Evolutionary conservation across 2,797 vertebrate species (phyloP).

Genomic region (Phaenicophaeus curvirostris): DNA sequence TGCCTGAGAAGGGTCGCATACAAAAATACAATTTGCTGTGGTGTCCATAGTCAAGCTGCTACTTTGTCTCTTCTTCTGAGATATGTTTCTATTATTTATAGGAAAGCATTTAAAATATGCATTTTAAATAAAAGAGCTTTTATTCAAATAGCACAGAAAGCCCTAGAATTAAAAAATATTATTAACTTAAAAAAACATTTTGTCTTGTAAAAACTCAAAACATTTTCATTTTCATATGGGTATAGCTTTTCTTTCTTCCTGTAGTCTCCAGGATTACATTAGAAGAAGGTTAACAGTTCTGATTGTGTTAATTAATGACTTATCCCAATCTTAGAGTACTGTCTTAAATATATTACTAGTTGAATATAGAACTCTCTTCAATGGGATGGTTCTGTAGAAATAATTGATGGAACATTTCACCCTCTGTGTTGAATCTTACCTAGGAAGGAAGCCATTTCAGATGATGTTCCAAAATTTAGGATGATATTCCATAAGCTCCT

Average conservation of each 20-base stretch:
- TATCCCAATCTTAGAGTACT: neutral
- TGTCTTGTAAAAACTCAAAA: neutral
- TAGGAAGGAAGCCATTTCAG: neutral
- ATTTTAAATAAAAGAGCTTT: neutral
- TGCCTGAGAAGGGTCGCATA: neutral
- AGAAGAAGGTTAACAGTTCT: neutral
- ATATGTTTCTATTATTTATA: neutral
- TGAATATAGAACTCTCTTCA: neutral
- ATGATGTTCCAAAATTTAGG: neutral
- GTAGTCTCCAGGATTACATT: neutral
- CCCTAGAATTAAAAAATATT: constrained; percentile 6
- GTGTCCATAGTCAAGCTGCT: constrained; percentile 2
- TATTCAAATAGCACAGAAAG: neutral
- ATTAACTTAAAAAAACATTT: neutral
- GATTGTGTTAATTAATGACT: neutral
- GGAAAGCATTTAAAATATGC: neutral
- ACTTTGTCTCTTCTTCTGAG: neutral
- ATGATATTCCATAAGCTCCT: neutral
- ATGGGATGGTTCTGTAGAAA: neutral
- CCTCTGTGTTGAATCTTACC: neutral
- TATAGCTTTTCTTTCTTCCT: neutral
- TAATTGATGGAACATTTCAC: neutral
- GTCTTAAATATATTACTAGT: neutral
- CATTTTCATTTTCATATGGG: neutral
- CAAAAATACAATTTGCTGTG: neutral